Evolutionary conservation across 37 sponge, comb jelly and placozoan genomes (phyloP), one percentile per base, ranked within the genome.

Genomic region (Ianthella basta): DNA sequence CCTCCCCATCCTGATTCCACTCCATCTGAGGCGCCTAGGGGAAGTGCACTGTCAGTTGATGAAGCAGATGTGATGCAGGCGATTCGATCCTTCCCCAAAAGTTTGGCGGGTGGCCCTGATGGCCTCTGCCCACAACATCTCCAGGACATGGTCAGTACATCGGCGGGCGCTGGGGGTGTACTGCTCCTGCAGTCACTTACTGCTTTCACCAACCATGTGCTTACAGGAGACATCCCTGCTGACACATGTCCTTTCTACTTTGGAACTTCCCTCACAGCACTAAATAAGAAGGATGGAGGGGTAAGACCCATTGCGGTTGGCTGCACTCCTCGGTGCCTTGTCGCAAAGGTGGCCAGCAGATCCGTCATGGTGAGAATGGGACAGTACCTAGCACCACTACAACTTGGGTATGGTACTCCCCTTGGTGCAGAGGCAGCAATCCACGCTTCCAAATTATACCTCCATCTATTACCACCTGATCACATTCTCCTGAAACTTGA

Each of bases 81-180:
- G 29, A 61, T 61, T 6, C 64, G 29, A 61, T 61, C 14, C 64
- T 61, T 29, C 50, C 64, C 64, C 10, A 61, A 61, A 61, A 12
- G 64, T 10, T 61, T 12, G 10, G 64, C 64, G 10, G 64, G 64
- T 61, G n/a, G n/a, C n/a, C n/a, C n/a, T n/a, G n/a, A n/a, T n/a
- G 64, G 64, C 27, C 64, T 61, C 64, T 10, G 64, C 2, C 64
- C 64, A 61, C 64, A 61, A 61, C 64, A 61, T 61, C 64, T 61
- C 64, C 64, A 61, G 64, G 64, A 61, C 64, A 61, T 61, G 64
- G 14, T 10, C 29, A 10, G 64, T 4, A 27, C 50, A 44, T 44
- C 50, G 50, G 50, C 50, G 8, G 50, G 50, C 8, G 50, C 50
- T 61, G 64, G 14, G 64, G 64, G 64, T 10, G n/a, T 61, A 6